phyloP scores from a whole-genome alignment of 2,888 invertebrate genomes.

The Ichneumoninae sp. region DNA sequence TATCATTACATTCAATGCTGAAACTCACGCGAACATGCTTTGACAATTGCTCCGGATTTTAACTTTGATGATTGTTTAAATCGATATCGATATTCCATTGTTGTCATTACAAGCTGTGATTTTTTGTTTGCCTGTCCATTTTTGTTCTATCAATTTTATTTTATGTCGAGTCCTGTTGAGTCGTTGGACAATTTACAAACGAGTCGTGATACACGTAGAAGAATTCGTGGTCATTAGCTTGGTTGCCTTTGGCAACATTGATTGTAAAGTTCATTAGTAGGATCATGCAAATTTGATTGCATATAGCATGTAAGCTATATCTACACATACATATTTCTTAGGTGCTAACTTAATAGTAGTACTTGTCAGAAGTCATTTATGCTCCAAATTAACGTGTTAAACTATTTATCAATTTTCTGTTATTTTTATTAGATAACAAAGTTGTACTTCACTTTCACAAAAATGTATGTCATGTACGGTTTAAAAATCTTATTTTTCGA shows the following conservation, averaged over 20 bases:
- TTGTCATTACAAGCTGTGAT: background rate
- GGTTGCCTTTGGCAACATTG: background rate
- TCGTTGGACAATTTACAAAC: background rate
- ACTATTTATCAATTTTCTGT: too few relatives aligned
- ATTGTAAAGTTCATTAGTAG: background rate
- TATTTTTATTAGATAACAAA: background rate
- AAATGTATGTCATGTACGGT: background rate
- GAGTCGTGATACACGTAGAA: background rate
- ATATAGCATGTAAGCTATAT: background rate
- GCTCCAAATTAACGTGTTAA: conserved; percentile 24
- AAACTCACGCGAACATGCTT: background rate
- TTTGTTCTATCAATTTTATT: background rate
- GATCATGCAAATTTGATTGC: background rate
- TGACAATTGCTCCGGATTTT: background rate
- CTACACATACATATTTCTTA: background rate
- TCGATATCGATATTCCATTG: background rate
- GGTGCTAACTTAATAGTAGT: background rate
- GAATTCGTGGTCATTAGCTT: background rate
- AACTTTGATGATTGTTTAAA: background rate
- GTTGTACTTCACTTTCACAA: background rate
- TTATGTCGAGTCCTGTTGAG: background rate
- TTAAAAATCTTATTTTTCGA: background rate
- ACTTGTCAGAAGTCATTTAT: background rate
- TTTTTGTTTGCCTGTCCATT: background rate
- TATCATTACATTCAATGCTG: background rate